These are phyloP conservation scores for Epinotia nisella DNA, from an alignment of 2,888 invertebrate species.

Conservation along the genomic window DNA sequence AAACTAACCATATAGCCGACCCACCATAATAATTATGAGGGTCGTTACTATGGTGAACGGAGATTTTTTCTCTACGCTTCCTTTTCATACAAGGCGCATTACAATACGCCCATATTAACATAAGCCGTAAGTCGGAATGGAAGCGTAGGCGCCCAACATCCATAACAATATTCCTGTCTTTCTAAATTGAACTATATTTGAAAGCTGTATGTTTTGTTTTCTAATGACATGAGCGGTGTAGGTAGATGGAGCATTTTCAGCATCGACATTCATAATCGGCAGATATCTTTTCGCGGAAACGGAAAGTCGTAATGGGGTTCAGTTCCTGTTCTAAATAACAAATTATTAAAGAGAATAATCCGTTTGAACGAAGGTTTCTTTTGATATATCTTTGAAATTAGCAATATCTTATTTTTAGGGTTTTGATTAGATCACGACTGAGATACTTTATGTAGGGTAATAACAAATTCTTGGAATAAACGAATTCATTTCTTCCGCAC, in stretches of 20 bases:
- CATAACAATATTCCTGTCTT: background rate
- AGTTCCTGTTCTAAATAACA: slow-evolving; percentile 32
- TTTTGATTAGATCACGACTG: slow-evolving; percentile 32
- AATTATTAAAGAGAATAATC: slow-evolving; percentile 36
- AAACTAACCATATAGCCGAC: background rate
- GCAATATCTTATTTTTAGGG: slow-evolving; percentile 40
- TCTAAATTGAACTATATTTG: background rate
- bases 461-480: background rate
- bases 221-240: background rate
- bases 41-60: slow-evolving; percentile 9
- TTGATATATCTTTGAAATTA: slow-evolving; percentile 33
- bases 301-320: slow-evolving; percentile 41
- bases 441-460: background rate
- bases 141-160: background rate
- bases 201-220: slow-evolving; percentile 1
- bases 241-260: slow-evolving; percentile 8
- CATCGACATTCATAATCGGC: slow-evolving; percentile 40
- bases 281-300: slow-evolving; percentile 40
- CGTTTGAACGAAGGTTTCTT: slow-evolving; percentile 33
- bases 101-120: slow-evolving; percentile 38
- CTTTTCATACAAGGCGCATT: slow-evolving; percentile 14
- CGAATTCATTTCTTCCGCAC: background rate
- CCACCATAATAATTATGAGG: slow-evolving; percentile 8
- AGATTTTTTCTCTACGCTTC: slow-evolving; percentile 28
- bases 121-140: slow-evolving; percentile 33